phyloP scores from a whole-genome alignment of 2,888 invertebrate genomes.

The Scaptomyza flava region DNA sequence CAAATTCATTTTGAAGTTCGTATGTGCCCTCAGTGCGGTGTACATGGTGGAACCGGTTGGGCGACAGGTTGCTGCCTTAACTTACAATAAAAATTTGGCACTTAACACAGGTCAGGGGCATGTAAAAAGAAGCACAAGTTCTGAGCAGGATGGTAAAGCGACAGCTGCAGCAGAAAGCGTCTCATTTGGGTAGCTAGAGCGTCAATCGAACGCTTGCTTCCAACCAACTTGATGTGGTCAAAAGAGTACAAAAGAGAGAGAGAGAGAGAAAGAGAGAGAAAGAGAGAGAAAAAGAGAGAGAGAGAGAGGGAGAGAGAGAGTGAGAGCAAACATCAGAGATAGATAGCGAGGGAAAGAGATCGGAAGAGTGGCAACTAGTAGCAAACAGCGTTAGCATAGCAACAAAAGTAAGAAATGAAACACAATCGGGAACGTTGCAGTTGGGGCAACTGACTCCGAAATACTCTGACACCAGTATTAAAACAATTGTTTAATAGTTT shows the following conservation, averaged over 20 bases:
- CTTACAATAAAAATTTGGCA: conserved; percentile 56
- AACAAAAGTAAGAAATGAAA: conserved; percentile 46
- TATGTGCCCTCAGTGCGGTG: no score
- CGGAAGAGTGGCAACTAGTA: conserved; percentile 39
- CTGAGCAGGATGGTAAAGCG: conserved; percentile 42
- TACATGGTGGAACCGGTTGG: conserved; percentile 45
- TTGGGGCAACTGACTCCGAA: no score
- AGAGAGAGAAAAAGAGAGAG: conserved; percentile 1
- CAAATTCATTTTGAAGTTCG: no score
- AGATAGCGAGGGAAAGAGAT: conserved; percentile 3
- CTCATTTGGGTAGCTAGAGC: conserved; percentile 52
- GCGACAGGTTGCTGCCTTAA: conserved; percentile 57
- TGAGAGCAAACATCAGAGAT: conserved; percentile 9
- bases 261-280: conserved; percentile 11
- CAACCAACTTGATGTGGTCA: conserved; percentile 48
- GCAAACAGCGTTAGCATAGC: conserved; percentile 51
- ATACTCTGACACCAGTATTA: no score
- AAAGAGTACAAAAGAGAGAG: conserved; percentile 23
- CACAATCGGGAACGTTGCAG: neutral
- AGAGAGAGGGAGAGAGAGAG: conserved; percentile 13
- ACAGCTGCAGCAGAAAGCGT: conserved; percentile 53
- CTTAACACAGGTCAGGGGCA: conserved; percentile 18
- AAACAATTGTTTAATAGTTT: no score
- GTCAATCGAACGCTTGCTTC: conserved; percentile 42
- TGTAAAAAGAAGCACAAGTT: conserved; percentile 15